Base-by-base conservation (phyloP, 2,797 vertebrate genomes). In the Cossypha dichroa region DNA sequence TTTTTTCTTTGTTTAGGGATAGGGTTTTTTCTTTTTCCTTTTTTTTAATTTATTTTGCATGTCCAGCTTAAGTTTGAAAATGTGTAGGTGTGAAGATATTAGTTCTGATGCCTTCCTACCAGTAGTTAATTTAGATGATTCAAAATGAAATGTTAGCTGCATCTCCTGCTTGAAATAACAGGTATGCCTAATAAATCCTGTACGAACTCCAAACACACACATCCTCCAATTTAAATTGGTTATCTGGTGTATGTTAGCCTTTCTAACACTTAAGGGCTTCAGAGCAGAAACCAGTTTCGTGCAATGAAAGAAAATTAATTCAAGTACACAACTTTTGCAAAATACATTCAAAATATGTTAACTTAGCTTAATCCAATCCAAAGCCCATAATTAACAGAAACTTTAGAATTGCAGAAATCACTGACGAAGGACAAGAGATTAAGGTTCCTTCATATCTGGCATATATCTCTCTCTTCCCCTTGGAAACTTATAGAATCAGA, bases 121-220 rank as follows among this genome's bases (percentile, higher is more conserved):
- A 59, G 12, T 40, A 84, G 48, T 52, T 77, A 92, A 75, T 76
- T 84, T 48, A 49, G n/a, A 29, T 11, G 43, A 80, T 59, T 76
- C 29, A 68, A 83, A 94, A 58, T 33, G 15, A 92, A 80, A 58
- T 51, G 40, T 46, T 74, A 90, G 43, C 33, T 84, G 22, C 18
- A 76, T 62, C 93, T 88, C 28, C 29, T 66, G 22, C 33, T 69
- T 83, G 28, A 85, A 94, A 62, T 33, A 85, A 31, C 63, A 78
- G 6, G 25, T n/a, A 89, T 18, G 26, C 43, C n/a, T 62, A 93
- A 72, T 49, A 76, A 48, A 85, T 10, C 28, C 28, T 68, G 8
- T 56, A 68, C 22, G 28, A 91, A 82, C 6, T 56, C 23, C 34
- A 88, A 74, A 74, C 6, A 84, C 18, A 58, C 75, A 56, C 16